A percentile compares a stretch with the other conserved stretches of the same genome.
phyloP scores from a whole-genome alignment of 1,140 invertebrate genomes.

The Adelges cooleyi region DNA sequence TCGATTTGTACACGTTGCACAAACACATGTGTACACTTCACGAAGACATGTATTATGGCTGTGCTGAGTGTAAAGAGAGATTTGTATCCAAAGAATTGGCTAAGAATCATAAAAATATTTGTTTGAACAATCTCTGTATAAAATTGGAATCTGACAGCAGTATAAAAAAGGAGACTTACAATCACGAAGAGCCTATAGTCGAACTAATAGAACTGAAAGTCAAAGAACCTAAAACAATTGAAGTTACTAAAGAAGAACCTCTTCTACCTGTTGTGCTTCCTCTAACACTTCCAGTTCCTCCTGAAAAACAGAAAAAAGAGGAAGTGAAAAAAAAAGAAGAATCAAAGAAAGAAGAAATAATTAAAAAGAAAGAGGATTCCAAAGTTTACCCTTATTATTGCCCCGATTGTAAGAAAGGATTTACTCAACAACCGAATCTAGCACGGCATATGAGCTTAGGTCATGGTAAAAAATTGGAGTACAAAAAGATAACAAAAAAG shows the following conservation, averaged over 20 bases:
- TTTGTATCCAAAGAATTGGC: constrained; percentile 29
- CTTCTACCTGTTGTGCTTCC: no score
- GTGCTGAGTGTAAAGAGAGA: constrained; percentile 33
- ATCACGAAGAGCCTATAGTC: neutral
- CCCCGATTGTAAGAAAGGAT: constrained; percentile 17
- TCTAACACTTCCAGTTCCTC: no score
- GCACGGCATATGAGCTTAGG: constrained; percentile 24
- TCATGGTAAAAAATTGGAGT: constrained; percentile 19
- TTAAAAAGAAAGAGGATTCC: neutral
- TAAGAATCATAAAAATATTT: constrained; percentile 30
- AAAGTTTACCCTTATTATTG: constrained; percentile 4
- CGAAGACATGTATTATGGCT: constrained; percentile 32
- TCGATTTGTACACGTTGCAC: constrained; percentile 31
- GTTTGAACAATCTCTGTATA: constrained; percentile 21
- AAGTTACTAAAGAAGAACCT: neutral
- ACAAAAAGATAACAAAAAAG: constrained; percentile 13
- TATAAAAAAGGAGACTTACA: neutral
- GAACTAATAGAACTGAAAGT: constrained; percentile 8
- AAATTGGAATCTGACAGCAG: constrained; percentile 7
- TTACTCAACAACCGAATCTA: constrained; percentile 21
- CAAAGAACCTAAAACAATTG: neutral
- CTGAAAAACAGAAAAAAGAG: neutral
- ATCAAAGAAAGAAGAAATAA: neutral
- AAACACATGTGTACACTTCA: constrained; percentile 32
- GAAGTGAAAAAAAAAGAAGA: neutral